Evolutionary conservation across 2,113 vertebrate species (phyloP).

Genomic region (Oryzias javanicus): DNA sequence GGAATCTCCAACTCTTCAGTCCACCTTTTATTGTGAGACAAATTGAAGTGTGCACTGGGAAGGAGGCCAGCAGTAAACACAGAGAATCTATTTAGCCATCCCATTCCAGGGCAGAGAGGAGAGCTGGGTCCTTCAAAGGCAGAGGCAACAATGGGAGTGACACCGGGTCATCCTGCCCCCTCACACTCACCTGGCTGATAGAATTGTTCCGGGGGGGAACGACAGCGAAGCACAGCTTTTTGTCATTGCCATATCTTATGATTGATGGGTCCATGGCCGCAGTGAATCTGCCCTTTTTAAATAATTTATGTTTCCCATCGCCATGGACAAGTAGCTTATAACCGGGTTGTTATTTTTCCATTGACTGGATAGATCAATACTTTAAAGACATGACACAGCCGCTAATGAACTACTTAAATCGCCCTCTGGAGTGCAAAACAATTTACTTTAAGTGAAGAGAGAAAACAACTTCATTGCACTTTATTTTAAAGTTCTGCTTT

Average conservation of each 20-base stretch:
- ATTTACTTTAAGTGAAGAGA: constrained; percentile 62
- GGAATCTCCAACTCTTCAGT: constrained; percentile 83
- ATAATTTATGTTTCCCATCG: constrained; percentile 99
- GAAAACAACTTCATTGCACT: constrained; percentile 50
- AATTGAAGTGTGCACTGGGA: constrained; percentile 89
- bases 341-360: constrained; percentile 98
- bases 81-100: constrained; percentile 95
- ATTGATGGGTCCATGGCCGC: constrained; percentile 99
- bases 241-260: constrained; percentile 97
- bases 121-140: constrained; percentile 90
- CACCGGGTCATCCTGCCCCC: constrained; percentile 90
- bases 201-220: constrained; percentile 93
- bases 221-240: constrained; percentile 89
- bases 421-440: constrained; percentile 75
- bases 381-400: constrained; percentile 90
- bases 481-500: constrained; percentile 39
- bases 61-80: constrained; percentile 85
- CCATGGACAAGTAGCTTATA: constrained; percentile 97
- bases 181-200: constrained; percentile 93
- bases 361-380: constrained; percentile 93
- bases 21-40: constrained; percentile 94
- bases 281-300: constrained; percentile 99
- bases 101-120: constrained; percentile 87
- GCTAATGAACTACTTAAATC: constrained; percentile 81
- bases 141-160: constrained; percentile 94